Evolutionary conservation across 2,888 invertebrate genomes (phyloP).

Genomic region (Dryococelus australis): DNA sequence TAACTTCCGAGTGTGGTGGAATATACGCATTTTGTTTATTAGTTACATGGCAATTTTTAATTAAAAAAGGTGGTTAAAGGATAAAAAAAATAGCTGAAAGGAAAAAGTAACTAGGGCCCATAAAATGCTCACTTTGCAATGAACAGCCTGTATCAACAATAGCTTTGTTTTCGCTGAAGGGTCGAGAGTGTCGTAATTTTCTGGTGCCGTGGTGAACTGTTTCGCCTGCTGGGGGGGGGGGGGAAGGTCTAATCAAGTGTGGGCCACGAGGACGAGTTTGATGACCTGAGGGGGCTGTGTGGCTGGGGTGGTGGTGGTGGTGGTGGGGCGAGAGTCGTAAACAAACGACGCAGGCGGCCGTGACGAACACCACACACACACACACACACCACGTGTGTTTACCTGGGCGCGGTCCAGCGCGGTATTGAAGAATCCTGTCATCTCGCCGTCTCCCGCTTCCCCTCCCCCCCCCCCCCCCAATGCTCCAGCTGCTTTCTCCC

Average conservation of each 20-base stretch:
- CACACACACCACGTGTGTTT: slow-evolving; percentile 7
- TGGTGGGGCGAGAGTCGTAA: not conserved
- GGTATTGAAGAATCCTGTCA: not conserved
- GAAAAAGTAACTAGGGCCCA: no score
- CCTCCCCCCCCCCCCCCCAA: not conserved
- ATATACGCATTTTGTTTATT: no score
- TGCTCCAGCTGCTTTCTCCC: no score
- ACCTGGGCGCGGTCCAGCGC: slow-evolving; percentile 1
- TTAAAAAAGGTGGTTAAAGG: no score
- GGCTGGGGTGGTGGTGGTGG: not conserved
- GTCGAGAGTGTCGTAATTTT: not conserved
- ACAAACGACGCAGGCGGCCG: not conserved
- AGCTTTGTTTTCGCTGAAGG: no score
- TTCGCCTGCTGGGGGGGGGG: not conserved
- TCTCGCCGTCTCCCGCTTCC: not conserved
- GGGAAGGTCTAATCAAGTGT: not conserved
- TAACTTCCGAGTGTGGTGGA: no score
- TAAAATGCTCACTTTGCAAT: no score
- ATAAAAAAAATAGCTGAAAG: no score
- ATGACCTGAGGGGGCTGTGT: not conserved
- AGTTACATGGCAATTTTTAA: no score
- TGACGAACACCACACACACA: not conserved
- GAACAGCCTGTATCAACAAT: no score
- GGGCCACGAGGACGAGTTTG: not conserved
- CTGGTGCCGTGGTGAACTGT: not conserved